Evolutionary conservation across 2,888 invertebrate genomes (phyloP), one percentile per base, ranked within the genome.

Genomic region (Halictus quadricinctus): DNA sequence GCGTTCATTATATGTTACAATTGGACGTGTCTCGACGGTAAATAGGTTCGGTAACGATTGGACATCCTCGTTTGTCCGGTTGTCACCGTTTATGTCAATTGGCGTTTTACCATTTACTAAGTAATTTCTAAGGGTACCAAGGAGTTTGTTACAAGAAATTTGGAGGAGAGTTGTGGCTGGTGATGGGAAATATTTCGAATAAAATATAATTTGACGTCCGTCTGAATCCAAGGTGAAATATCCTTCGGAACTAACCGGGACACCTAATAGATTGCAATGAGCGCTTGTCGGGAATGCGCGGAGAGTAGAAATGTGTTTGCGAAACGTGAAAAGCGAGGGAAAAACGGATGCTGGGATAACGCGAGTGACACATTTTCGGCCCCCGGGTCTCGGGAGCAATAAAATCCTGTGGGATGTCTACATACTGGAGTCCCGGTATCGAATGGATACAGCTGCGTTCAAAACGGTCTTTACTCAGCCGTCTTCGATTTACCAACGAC

Each of bases 381-480:
- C 29, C 64, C 29, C 64, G 8, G 64, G 29, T 64, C 64, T 29
- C 29, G 29, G 18, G 36, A 64, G 64, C 64, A 64, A 64, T 64
- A 64, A 64, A 64, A 64, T 64, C 64, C 18, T 64, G 18, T 36
- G 29, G 64, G 64, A 64, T 64, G 64, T 64, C 64, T 64, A 64
- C 64, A 64, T 64, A 64, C 60, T 29, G 25, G 15, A 64, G 60
- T 29, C 60, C 15, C 7, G 60, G 60, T 64, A 64, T 29, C 29
- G 64, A 64, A 29, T 64, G 64, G 64, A 64, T 64, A 64, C 64
- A 64, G 64, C 29, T 29, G 29, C 29, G 64, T 64, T 64, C 64
- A 64, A 64, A 64, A 64, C 29, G 64, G 29, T 64, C 64, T 64
- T 64, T 64, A 64, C 64, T 64, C 64, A 64, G 64, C 64, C 64